Conservation (phyloP, 2,113 vertebrate species). For the Oryzias curvinotus region DNA sequence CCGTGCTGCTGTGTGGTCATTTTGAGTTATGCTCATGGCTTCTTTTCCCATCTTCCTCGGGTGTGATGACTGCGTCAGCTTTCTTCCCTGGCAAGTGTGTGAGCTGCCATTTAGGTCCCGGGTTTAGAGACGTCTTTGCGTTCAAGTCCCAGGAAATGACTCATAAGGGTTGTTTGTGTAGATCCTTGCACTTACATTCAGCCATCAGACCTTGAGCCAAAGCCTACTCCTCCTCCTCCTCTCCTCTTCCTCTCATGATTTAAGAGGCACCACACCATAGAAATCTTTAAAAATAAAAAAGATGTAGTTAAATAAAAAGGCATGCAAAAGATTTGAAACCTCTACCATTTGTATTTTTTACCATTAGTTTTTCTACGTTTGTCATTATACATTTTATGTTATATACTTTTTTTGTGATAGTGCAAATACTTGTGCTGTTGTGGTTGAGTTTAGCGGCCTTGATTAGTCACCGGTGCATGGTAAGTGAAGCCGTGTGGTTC, state of each 20-base stretch:
- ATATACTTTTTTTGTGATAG: no score
- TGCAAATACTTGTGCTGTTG: no score
- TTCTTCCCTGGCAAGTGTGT: not conserved
- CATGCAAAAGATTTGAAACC: not conserved
- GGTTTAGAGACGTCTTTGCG: slow-evolving; percentile 24
- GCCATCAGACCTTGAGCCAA: slow-evolving; percentile 48
- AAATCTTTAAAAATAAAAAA: slow-evolving; percentile 15
- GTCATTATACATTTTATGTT: no score
- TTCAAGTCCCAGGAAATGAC: slow-evolving; percentile 19
- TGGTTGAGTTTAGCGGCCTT: no score
- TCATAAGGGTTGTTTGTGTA: slow-evolving; percentile 25
- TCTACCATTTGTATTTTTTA: not conserved
- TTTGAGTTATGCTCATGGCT: not conserved
- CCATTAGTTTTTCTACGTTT: not conserved
- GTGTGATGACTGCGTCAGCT: slow-evolving; percentile 3
- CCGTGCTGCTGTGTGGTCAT: not conserved
- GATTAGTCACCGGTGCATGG: not conserved
- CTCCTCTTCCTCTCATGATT: slow-evolving; percentile 31
- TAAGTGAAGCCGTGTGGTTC: not conserved
- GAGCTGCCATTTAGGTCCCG: not conserved
- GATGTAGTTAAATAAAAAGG: slow-evolving; percentile 13
- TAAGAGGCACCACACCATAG: slow-evolving; percentile 13
- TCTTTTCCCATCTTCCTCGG: not conserved
- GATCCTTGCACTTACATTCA: slow-evolving; percentile 15
- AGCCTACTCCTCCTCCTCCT: slow-evolving; percentile 10